phyloP scores from a whole-genome alignment of 2,113 vertebrate species.

The Collichthys lucidus region DNA sequence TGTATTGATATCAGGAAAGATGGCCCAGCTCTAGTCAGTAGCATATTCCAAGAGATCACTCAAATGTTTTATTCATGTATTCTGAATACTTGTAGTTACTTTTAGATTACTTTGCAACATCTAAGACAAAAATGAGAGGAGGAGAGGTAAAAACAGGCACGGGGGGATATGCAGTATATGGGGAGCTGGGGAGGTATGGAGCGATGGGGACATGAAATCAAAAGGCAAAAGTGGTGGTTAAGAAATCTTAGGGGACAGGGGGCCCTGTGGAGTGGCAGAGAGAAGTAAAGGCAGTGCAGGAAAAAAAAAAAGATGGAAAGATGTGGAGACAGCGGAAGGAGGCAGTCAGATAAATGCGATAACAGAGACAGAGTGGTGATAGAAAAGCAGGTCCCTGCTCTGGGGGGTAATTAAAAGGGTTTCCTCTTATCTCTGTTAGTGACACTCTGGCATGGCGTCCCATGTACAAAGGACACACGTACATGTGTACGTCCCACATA shows the following conservation, averaged over 20 bases:
- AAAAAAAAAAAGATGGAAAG: conserved; percentile 25
- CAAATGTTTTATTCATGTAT: conserved; percentile 11
- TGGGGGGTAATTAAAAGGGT: conserved; percentile 76
- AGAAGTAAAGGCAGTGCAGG: conserved; percentile 41
- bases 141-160: conserved; percentile 36
- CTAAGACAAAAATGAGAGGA: conserved; percentile 24
- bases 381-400: conserved; percentile 67
- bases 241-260: conserved; percentile 65
- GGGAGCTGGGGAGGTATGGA: conserved; percentile 27
- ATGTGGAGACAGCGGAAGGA: conserved; percentile 40
- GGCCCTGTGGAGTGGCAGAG: conserved; percentile 55
- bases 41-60: conserved; percentile 14
- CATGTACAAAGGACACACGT: conserved; percentile 34
- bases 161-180: not conserved
- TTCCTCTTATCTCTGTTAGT: conserved; percentile 67
- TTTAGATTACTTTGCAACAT: conserved; percentile 38
- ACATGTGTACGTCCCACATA: conserved; percentile 40
- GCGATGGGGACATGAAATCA: conserved; percentile 65
- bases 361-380: conserved; percentile 52
- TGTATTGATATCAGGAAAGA: conserved; percentile 9
- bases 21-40: not conserved
- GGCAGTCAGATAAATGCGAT: conserved; percentile 53
- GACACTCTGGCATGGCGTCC: conserved; percentile 57
- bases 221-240: conserved; percentile 47
- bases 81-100: conserved; percentile 38